Evolutionary conservation across 1,140 invertebrate genomes (phyloP).

Genomic region (Brachionus calyciflorus): DNA sequence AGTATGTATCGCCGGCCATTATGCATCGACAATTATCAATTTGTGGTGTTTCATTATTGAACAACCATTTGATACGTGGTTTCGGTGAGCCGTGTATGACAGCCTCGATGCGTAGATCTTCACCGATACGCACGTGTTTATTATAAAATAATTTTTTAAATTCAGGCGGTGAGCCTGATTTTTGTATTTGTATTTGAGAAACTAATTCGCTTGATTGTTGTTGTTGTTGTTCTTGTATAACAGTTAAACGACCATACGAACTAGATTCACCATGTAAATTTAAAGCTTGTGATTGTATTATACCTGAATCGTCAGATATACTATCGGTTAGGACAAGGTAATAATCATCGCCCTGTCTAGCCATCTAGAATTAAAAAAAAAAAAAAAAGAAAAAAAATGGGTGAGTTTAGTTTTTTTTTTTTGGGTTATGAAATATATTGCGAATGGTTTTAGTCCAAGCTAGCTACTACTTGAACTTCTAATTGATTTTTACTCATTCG

Average conservation of each 20-base stretch:
- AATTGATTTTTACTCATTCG: constrained; percentile 5
- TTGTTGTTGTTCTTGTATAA: neutral
- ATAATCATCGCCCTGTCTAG: constrained; percentile 45
- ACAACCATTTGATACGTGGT: constrained; percentile 31
- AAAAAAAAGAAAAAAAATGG: too few relatives aligned
- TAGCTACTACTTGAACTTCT: constrained; percentile 32
- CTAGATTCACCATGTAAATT: constrained; percentile 21
- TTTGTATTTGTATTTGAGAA: neutral
- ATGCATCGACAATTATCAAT: constrained; percentile 27
- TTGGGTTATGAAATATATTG: too few relatives aligned
- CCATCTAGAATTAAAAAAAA: constrained; percentile 15
- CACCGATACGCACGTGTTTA: constrained; percentile 11
- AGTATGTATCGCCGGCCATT: constrained; percentile 42
- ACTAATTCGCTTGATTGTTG: neutral
- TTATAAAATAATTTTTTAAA: constrained; percentile 44
- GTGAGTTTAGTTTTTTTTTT: too few relatives aligned
- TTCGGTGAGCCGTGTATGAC: constrained; percentile 33
- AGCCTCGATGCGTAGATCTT: constrained; percentile 31
- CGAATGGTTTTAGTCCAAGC: constrained; percentile 5
- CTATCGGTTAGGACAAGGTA: constrained; percentile 46
- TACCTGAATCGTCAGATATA: constrained; percentile 41
- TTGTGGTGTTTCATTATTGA: constrained; percentile 31
- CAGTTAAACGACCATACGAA: constrained; percentile 36
- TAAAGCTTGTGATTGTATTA: neutral
- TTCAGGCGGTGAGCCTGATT: constrained; percentile 13